These are phyloP conservation scores for Lissocephala sabroskyi DNA, from an alignment of 2,888 invertebrate species.

Conservation along the genomic window DNA sequence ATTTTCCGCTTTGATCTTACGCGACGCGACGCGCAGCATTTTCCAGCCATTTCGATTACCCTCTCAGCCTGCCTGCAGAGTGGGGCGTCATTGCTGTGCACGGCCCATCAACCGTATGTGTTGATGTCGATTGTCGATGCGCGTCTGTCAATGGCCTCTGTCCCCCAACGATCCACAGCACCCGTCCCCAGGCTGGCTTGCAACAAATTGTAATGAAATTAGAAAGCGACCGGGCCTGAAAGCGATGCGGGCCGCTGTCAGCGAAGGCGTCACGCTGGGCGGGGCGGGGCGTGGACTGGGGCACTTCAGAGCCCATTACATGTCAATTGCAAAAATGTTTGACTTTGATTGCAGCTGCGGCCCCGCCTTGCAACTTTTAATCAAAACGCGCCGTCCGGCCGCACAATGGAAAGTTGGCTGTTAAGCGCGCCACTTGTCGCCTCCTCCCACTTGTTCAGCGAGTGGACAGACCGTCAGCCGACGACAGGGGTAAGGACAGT, in stretches of 20 bases:
- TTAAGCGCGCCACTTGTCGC: constrained; percentile 1
- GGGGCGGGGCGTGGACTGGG: no score
- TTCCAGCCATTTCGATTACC: constrained; percentile 49
- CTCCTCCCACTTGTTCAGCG: no score
- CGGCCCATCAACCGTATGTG: no score
- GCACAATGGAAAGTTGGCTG: constrained; percentile 5
- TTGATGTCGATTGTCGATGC: constrained; percentile 64
- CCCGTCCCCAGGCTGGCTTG: constrained; percentile 15
- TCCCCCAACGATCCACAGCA: background rate
- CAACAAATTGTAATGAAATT: constrained; percentile 59
- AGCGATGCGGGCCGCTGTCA: no score
- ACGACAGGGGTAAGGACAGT: no score
- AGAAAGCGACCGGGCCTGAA: no score
- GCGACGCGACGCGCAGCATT: background rate
- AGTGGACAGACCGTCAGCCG: no score
- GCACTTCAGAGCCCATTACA: constrained; percentile 21
- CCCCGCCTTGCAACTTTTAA: constrained; percentile 15
- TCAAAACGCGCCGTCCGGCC: constrained; percentile 11
- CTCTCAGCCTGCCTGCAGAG: background rate
- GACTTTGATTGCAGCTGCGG: constrained; percentile 38
- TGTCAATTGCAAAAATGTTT: constrained; percentile 49
- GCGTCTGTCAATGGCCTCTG: constrained; percentile 43
- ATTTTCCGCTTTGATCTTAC: constrained; percentile 55
- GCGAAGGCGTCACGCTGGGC: no score
- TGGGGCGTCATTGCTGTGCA: no score